These are phyloP conservation scores for Chloroclysta siterata DNA, from an alignment of 2,888 invertebrate species.

Conservation along the genomic window DNA sequence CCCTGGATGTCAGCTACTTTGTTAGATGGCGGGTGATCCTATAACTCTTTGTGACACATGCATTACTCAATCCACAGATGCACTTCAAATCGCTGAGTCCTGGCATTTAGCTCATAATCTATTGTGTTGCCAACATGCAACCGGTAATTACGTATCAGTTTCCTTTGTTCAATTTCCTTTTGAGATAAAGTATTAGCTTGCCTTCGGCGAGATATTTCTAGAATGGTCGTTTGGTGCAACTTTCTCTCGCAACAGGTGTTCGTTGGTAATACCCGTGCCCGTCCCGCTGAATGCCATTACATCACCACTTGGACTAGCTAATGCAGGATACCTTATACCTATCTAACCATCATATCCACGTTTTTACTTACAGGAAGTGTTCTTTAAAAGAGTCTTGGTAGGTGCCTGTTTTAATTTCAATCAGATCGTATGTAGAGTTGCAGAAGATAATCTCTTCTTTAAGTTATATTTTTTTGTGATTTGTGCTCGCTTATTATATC, in stretches of 20 bases:
- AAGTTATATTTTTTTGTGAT: not conserved
- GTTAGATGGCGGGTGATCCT: conserved; percentile 27
- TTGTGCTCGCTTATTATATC: not conserved
- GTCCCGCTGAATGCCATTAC: conserved; percentile 61
- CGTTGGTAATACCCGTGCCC: conserved; percentile 45
- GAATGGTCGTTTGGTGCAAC: conserved; percentile 45
- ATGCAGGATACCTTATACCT: conserved; percentile 33
- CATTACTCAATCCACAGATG: conserved; percentile 54
- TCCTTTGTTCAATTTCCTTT: conserved; percentile 49
- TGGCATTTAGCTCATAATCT: conserved; percentile 42
- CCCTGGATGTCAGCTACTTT: conserved; percentile 23
- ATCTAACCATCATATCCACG: not conserved
- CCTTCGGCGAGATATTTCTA: conserved; percentile 38
- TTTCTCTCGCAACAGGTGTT: conserved; percentile 66
- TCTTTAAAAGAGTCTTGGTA: not conserved
- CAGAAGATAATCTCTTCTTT: too few species aligned
- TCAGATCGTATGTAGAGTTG: conserved; percentile 1
- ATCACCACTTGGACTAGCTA: conserved; percentile 50
- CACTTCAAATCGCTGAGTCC: conserved; percentile 45
- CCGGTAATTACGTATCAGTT: conserved; percentile 41
- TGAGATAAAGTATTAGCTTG: conserved; percentile 41
- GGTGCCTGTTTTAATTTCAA: too few species aligned
- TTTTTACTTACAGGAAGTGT: not conserved
- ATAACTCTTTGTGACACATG: conserved; percentile 52
- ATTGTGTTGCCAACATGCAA: conserved; percentile 40